Percentiles rank a stretch among this genome's conserved stretches.
Evolutionary conservation across 2,113 vertebrate genomes (phyloP).

Genomic region (Urocitellus parryii): DNA sequence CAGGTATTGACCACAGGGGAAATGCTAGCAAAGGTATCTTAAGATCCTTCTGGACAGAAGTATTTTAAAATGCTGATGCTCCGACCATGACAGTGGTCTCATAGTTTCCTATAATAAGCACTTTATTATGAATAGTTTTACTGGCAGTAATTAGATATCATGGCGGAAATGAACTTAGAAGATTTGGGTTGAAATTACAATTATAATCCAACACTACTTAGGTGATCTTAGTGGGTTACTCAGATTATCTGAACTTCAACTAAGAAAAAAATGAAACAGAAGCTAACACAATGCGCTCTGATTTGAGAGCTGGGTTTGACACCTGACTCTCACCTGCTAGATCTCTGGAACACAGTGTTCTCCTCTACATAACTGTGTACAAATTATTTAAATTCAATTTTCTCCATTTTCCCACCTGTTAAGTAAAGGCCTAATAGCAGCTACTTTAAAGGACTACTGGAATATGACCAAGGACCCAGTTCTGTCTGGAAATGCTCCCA

Average conservation of each 20-base stretch:
- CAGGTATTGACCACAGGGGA: not conserved
- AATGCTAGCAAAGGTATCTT: not conserved
- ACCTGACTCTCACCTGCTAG: fast-evolving
- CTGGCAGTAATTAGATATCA: not conserved
- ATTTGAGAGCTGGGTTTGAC: not conserved
- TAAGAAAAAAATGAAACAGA: not conserved
- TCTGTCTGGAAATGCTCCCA: not conserved
- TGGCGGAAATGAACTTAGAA: not conserved
- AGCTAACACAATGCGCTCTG: not conserved
- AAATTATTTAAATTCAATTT: not conserved
- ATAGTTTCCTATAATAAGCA: not conserved
- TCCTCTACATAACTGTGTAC: not conserved
- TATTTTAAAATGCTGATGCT: not conserved
- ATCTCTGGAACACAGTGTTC: not conserved
- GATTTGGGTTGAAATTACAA: not conserved
- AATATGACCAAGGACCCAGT: not conserved
- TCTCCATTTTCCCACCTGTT: not conserved
- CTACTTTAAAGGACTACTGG: not conserved
- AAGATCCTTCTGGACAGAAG: not conserved
- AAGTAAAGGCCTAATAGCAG: not conserved
- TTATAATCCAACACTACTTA: not conserved
- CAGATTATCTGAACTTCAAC: not conserved
- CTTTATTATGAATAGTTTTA: not conserved
- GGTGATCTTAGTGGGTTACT: not conserved
- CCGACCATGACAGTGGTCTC: fast-evolving